phyloP scores from a whole-genome alignment of 2,888 invertebrate genomes.

The Oxyteleia sp. region DNA sequence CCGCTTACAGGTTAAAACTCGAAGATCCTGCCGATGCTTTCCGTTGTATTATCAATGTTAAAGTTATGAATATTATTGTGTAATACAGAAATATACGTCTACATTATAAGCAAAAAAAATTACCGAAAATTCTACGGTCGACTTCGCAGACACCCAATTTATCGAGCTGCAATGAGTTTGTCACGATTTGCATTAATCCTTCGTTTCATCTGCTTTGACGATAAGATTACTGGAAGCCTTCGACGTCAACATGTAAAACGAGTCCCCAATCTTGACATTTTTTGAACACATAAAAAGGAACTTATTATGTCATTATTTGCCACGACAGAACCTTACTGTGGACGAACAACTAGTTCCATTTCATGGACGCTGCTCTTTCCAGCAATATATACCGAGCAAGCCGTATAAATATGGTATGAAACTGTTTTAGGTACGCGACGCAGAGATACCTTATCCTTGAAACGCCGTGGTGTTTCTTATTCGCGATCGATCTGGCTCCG shows the following conservation, averaged over 20 bases:
- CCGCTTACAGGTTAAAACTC: neutral
- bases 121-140: slow-evolving; percentile 1
- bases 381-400: slow-evolving; percentile 77
- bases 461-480: too few relatives aligned
- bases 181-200: slow-evolving; percentile 62
- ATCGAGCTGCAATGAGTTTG: slow-evolving; percentile 64
- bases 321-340: slow-evolving; percentile 77
- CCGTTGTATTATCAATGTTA: neutral
- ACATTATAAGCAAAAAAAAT: neutral
- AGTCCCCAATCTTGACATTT: too few relatives aligned
- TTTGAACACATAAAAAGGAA: slow-evolving; percentile 80
- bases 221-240: slow-evolving; percentile 75
- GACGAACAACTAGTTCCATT: slow-evolving; percentile 79
- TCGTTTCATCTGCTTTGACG: slow-evolving; percentile 80
- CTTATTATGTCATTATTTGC: slow-evolving; percentile 76
- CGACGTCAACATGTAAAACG: slow-evolving; percentile 77
- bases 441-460: slow-evolving; percentile 77
- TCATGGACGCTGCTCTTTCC: slow-evolving; percentile 77
- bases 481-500: slow-evolving; percentile 43
- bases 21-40: slow-evolving; percentile 1
- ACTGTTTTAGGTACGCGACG: slow-evolving; percentile 79
- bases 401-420: slow-evolving; percentile 78
- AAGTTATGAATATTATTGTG: neutral
- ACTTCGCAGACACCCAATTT: slow-evolving; percentile 50
- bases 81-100: neutral